phyloP scores from a whole-genome alignment of 2,888 invertebrate genomes.

The Phanerotoma sp. region DNA sequence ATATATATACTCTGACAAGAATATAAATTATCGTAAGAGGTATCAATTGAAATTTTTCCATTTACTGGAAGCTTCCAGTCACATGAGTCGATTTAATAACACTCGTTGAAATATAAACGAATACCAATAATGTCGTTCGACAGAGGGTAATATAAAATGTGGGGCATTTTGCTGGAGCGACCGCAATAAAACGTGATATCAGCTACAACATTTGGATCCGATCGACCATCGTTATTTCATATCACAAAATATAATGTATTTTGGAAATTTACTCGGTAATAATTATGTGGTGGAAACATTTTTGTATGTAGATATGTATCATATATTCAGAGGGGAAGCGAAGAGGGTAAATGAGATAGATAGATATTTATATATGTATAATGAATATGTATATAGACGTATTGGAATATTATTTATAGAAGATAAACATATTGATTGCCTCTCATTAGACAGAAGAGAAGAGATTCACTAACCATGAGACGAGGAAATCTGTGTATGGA shows the following conservation, averaged over 20 bases:
- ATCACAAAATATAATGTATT: too few relatives aligned
- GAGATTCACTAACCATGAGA: background rate
- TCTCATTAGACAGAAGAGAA: background rate
- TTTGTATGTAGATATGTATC: too few relatives aligned
- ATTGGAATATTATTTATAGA: background rate
- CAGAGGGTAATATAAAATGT: background rate
- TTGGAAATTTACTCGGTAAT: too few relatives aligned
- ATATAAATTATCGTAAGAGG: background rate
- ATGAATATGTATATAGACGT: too few relatives aligned
- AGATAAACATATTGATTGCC: background rate
- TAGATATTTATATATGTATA: too few relatives aligned
- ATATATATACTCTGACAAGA: background rate
- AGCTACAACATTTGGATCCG: too few relatives aligned
- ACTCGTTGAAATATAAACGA: slow-evolving; percentile 21
- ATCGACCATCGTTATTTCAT: too few relatives aligned
- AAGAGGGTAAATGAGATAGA: too few relatives aligned
- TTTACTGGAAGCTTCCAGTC: slow-evolving; percentile 3
- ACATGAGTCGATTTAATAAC: slow-evolving; percentile 20
- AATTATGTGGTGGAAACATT: too few relatives aligned
- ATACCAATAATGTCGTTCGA: slow-evolving; percentile 14
- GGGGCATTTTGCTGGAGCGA: too few relatives aligned
- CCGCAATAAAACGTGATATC: slow-evolving; percentile 1
- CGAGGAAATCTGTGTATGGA: background rate
- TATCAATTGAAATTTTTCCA: slow-evolving; percentile 16
- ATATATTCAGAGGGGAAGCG: too few relatives aligned